Evolutionary conservation across 2,888 invertebrate species (phyloP).

Genomic region (Drosophila neonasuta): DNA sequence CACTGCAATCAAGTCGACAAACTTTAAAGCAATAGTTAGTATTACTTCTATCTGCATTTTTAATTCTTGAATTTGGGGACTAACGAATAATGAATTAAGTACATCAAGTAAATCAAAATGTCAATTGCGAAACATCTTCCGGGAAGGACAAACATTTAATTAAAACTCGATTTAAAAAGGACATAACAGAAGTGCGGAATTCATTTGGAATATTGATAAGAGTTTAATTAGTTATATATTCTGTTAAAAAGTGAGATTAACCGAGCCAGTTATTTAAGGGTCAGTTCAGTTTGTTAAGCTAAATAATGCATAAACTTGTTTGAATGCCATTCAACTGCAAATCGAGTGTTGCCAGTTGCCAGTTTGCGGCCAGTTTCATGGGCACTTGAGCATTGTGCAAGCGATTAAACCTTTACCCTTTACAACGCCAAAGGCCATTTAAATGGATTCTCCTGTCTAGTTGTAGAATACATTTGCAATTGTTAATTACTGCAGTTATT

Average conservation of each 20-base stretch:
- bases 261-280: slow-evolving; percentile 18
- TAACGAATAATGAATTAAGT: background rate
- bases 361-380: slow-evolving; percentile 20
- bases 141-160: background rate
- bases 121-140: background rate
- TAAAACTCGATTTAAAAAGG: background rate
- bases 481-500: slow-evolving; percentile 11
- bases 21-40: background rate
- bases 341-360: slow-evolving; percentile 3
- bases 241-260: background rate
- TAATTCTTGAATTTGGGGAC: background rate
- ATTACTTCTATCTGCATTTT: background rate
- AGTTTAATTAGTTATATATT: background rate
- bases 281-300: slow-evolving; percentile 9
- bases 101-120: background rate
- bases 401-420: slow-evolving; percentile 19
- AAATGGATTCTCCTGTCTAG: background rate
- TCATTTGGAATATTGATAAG: background rate
- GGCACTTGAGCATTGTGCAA: slow-evolving; percentile 5
- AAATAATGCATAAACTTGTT: slow-evolving; percentile 14
- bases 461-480: slow-evolving; percentile 3
- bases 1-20: background rate
- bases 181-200: background rate
- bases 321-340: slow-evolving; percentile 43
- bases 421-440: slow-evolving; percentile 14